These are phyloP conservation scores for Scalopus aquaticus DNA, from an alignment of 2,113 vertebrate species.

Conservation along the genomic window DNA sequence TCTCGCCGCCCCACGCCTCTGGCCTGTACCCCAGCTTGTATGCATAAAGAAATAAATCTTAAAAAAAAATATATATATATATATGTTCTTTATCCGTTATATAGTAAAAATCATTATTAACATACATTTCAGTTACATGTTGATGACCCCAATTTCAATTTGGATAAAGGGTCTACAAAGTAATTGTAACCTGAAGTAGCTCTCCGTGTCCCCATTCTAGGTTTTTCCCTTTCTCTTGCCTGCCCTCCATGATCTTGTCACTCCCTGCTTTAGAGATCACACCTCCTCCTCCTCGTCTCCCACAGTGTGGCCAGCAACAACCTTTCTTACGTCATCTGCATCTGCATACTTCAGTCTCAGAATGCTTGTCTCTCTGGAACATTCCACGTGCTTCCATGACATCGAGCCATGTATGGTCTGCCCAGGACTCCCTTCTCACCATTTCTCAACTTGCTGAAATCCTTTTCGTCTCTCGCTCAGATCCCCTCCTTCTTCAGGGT, in stretches of 20 bases:
- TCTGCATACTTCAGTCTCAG: neutral
- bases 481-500: neutral
- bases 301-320: neutral
- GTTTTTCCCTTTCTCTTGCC: neutral
- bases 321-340: neutral
- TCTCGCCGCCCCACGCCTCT: too few species aligned
- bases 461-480: neutral
- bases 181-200: neutral
- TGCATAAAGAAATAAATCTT: too few species aligned
- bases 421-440: neutral
- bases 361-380: neutral
- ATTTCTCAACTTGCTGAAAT: neutral
- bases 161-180: neutral
- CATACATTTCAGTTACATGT: neutral
- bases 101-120: neutral
- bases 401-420: neutral
- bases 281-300: neutral
- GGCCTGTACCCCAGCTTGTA: too few species aligned
- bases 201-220: neutral
- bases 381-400: neutral
- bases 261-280: neutral
- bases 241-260: neutral
- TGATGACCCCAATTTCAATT: conserved; percentile 18
- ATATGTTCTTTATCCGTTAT: neutral
- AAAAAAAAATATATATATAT: too few species aligned